These are phyloP conservation scores for Eupithecia vulgata DNA, from an alignment of 2,888 invertebrate genomes.

Conservation along the genomic window DNA sequence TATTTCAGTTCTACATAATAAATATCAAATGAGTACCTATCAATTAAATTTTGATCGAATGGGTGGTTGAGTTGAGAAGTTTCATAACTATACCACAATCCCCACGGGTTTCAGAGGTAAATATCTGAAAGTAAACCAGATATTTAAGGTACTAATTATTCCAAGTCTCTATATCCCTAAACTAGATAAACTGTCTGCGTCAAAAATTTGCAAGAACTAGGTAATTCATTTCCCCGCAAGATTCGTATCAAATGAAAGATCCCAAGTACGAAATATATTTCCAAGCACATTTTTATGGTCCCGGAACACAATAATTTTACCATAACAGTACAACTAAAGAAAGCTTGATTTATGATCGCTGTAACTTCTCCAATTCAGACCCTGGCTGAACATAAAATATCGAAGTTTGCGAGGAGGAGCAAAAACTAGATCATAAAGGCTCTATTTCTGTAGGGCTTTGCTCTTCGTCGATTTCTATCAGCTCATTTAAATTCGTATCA, in stretches of 20 bases:
- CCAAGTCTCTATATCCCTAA: background rate
- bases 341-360: slow-evolving; percentile 31
- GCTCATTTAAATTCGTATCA: slow-evolving; percentile 30
- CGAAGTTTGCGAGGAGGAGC: slow-evolving; percentile 23
- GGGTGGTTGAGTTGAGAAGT: slow-evolving; percentile 26
- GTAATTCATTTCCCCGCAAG: background rate
- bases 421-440: slow-evolving; percentile 22
- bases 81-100: slow-evolving; percentile 17
- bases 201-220: background rate
- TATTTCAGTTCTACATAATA: background rate
- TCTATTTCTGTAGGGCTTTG: slow-evolving; percentile 13
- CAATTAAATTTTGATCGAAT: slow-evolving; percentile 21
- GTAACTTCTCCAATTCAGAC: slow-evolving; percentile 30
- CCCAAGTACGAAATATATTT: slow-evolving; percentile 25
- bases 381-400: slow-evolving; percentile 29
- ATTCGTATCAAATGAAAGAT: slow-evolving; percentile 15
- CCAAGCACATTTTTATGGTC: slow-evolving; percentile 28
- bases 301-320: slow-evolving; percentile 34
- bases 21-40: slow-evolving; percentile 18
- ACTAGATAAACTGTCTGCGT: background rate
- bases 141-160: background rate
- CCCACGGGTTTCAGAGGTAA: background rate
- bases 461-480: slow-evolving; percentile 1
- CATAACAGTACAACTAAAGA: slow-evolving; percentile 37
- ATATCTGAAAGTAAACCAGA: background rate